phyloP scores from a whole-genome alignment of 2,797 vertebrate species.

The Orientallactaga sibirica region DNA sequence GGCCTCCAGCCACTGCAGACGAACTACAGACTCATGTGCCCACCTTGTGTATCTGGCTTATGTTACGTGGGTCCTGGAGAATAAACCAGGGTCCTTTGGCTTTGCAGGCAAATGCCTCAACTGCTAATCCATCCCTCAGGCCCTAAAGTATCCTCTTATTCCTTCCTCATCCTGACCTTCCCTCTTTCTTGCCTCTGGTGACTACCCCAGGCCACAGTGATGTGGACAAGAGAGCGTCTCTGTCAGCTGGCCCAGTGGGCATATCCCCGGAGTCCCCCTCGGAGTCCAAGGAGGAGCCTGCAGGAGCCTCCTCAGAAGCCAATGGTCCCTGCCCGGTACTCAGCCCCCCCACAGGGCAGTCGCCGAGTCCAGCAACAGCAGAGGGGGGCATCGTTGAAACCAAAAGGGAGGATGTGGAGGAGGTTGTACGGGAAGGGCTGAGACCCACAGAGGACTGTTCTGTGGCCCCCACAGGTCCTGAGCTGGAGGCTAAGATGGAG shows the following conservation, averaged over 20 bases:
- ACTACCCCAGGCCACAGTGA: slow-evolving; percentile 39
- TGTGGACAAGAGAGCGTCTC: slow-evolving; percentile 73
- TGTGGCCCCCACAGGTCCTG: rapidly evolving
- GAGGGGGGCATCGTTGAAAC: background rate
- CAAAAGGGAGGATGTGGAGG: slow-evolving; percentile 29
- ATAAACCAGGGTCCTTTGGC: too few relatives aligned
- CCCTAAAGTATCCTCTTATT: too few relatives aligned
- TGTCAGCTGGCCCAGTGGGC: slow-evolving; percentile 14
- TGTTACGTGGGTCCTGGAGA: too few relatives aligned
- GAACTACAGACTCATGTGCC: too few relatives aligned
- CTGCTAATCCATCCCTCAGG: too few relatives aligned
- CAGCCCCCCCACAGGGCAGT: background rate
- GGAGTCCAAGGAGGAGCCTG: slow-evolving; percentile 36
- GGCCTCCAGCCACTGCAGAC: too few relatives aligned
- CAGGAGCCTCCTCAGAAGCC: slow-evolving; percentile 51
- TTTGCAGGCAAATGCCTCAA: too few relatives aligned
- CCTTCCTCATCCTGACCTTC: background rate
- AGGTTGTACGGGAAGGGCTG: slow-evolving; percentile 79
- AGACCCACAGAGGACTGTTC: slow-evolving; percentile 56
- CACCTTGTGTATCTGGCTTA: too few relatives aligned
- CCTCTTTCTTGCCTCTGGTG: background rate
- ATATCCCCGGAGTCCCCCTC: background rate
- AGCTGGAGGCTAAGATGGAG: slow-evolving; percentile 72
- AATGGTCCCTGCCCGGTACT: slow-evolving; percentile 67
- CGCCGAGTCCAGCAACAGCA: background rate